Base-by-base conservation (phyloP, 2,888 invertebrate species). In the Thecocarcelia acutangulata region DNA sequence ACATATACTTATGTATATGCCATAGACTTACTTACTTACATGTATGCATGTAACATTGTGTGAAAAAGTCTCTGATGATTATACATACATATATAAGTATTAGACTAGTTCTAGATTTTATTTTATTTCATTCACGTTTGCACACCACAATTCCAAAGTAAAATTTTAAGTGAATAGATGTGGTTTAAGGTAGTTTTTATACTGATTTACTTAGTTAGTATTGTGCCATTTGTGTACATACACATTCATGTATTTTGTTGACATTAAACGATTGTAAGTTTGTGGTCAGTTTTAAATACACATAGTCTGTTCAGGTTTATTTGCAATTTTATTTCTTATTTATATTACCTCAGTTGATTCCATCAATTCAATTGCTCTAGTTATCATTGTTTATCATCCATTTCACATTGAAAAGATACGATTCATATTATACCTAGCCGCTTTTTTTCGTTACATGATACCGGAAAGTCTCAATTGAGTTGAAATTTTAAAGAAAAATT, bases 381-480 rank as follows among this genome's bases (percentile, higher is more conserved):
- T 82, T 78, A 59, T 73, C 72, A 56, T 80, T 52, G 69, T 66
- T 52, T 61, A 63, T 77, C 54, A 56, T 63, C 37, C 54, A 54
- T 69, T 42, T 70, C 61, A 64, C 46, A 50, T 15, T 24, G 24
- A 15, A 15, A 46, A 56, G 28, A 46, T 46, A 28, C 24, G 12
- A 44, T 44, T 52, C 52, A 11, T 63, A 52, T 63, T 63, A 58
- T 5, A 24, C 5, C 24, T 40, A 21, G 19, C 8, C n/a, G 28
- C 40, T 54, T 8, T 61, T 42, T 15, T 37, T 6, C 70, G 17
- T 54, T 69, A 42, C 15, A 64, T 82, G 69, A 78, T 70, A 74
- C 82, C 82, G 82, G 82, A 82, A 82, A 74, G 70, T 21, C 66
- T 78, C 78, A 82, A 82, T 82, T 82, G 64, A 78, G 19, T 70